Base-by-base conservation (phyloP, 1,140 invertebrate genomes). In the Doryteuthis pealeii region DNA sequence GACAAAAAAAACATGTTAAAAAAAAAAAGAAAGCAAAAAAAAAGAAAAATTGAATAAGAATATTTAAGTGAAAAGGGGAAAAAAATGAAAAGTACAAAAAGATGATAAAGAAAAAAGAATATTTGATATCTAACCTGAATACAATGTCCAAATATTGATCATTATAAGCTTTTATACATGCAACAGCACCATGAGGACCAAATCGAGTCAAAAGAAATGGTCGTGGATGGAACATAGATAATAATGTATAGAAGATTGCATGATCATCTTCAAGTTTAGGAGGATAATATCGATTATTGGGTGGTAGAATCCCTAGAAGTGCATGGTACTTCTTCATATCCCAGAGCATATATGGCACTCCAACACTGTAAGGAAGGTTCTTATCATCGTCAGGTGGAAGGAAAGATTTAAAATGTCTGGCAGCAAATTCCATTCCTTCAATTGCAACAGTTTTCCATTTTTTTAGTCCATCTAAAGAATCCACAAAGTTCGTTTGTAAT, bases 121-220 rank as follows among this genome's bases (percentile, higher is more conserved):
- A 76, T 22, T 15, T 40, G 28, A 54, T 70, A 31, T 49, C 32
- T 72, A 81, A 88, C 88, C 88, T 87, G 77, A 89, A 88, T 28
- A 84, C 74, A 67, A 89, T 86, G 49, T 89, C 86, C 35, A 88
- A 67, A 74, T 81, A 87, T 70, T 84, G 73, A 32, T 83, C 78
- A 77, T 83, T 86, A 30, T 78, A 74, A 8, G 87, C 88, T 74
- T 85, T 67, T 0, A 89, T 74, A 72, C 80, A 76, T 22, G 84
- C 86, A 15, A 82, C 74, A n/a, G 80, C 80, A 15, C 88, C 88
- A 67, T 85, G 82, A 10, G 88, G 87, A 14, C 81, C 76, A 79
- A 88, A 89, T 18, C 88, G 76, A n/a, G 82, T 80, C 8, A 79
- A 58, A 8, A 88, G 43, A 76, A 88, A 88, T 70, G 87, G 86